Percentiles rank a stretch among this genome's conserved stretches.
Conservation (phyloP, 2,888 invertebrate species). For the Trissoscelio sp. region DNA sequence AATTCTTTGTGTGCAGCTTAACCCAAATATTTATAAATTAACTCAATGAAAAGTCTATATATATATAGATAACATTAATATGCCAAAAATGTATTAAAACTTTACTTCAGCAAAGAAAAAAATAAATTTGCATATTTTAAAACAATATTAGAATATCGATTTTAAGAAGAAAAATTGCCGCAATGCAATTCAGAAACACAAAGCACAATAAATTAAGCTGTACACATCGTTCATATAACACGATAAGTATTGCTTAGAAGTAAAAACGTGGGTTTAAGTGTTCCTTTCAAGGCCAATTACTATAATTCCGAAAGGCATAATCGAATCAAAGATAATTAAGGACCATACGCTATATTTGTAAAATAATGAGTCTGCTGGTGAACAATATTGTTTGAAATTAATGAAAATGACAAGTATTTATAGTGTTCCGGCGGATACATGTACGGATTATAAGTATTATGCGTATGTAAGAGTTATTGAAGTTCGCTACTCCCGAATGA, state of each 20-base stretch:
- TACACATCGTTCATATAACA: constrained; percentile 62
- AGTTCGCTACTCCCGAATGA: constrained; percentile 78
- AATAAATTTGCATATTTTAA: constrained; percentile 74
- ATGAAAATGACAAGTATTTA: constrained; percentile 74
- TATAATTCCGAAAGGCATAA: constrained; percentile 63
- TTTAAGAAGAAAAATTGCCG: too few relatives aligned
- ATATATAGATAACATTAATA: too few relatives aligned
- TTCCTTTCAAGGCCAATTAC: constrained; percentile 67
- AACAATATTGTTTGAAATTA: constrained; percentile 70
- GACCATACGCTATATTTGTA: constrained; percentile 63
- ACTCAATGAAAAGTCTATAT: too few relatives aligned
- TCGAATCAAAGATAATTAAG: constrained; percentile 67
- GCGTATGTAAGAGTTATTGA: constrained; percentile 78
- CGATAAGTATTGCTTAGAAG: constrained; percentile 61
- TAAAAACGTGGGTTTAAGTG: constrained; percentile 62
- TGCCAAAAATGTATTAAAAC: too few relatives aligned
- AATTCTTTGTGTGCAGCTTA: too few relatives aligned
- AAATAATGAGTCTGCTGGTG: constrained; percentile 67
- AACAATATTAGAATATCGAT: too few relatives aligned
- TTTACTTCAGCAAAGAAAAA: too few relatives aligned
- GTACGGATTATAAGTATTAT: constrained; percentile 78
- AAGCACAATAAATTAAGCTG: constrained; percentile 42
- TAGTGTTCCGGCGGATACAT: constrained; percentile 80
- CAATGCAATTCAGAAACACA: constrained; percentile 21
- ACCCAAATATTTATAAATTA: too few relatives aligned